Conservation (phyloP, 53 echinoderm and acorn worm species). For the Astropecten irregularis region DNA sequence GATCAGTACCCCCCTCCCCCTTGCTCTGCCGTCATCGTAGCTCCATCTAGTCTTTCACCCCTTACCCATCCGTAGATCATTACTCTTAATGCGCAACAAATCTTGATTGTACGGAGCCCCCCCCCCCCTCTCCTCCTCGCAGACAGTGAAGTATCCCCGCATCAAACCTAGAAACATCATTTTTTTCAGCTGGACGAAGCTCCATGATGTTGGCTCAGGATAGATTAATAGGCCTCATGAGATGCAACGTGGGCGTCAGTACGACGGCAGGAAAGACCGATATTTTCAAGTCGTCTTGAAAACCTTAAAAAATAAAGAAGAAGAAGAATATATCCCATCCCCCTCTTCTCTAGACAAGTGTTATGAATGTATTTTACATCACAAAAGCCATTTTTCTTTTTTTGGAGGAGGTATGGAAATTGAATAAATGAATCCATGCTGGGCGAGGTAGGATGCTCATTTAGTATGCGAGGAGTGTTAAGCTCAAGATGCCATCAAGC, state of each 20-base stretch:
- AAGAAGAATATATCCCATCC: no score
- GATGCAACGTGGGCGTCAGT: neutral
- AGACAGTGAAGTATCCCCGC: constrained; percentile 13
- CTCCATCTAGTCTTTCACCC: neutral
- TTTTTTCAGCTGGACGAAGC: no score
- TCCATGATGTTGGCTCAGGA: constrained; percentile 13
- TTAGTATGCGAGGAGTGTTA: neutral
- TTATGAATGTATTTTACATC: no score
- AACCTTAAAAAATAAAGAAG: no score
- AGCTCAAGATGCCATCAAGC: neutral
- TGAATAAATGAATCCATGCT: neutral
- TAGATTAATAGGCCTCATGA: constrained; percentile 28
- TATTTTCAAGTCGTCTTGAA: neutral
- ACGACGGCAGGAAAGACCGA: neutral
- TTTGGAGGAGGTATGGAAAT: neutral
- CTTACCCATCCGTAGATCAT: neutral
- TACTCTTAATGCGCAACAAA: constrained; percentile 22
- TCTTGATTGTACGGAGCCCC: neutral
- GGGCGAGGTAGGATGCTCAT: neutral
- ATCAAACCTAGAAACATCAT: constrained; percentile 10
- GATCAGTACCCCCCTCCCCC: no score
- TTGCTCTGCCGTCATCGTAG: no score
- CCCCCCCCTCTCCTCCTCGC: no score
- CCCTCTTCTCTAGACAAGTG: no score
- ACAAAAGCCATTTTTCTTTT: no score